Base-by-base conservation (phyloP, 2,797 vertebrate genomes). In the Momotus momota region DNA sequence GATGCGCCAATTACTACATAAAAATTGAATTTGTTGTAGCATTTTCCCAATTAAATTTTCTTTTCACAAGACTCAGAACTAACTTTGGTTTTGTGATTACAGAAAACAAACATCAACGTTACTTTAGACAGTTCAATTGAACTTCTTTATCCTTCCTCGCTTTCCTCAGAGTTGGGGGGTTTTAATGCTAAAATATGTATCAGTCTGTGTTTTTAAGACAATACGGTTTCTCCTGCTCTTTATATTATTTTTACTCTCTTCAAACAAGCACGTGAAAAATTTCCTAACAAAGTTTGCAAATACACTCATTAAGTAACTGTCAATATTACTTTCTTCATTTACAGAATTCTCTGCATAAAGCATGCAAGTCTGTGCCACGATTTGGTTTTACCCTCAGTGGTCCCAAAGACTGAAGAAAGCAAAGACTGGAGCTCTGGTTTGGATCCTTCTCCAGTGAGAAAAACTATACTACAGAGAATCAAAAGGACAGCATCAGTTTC, bases 41-140 rank as follows among this genome's bases (percentile, higher is more conserved):
- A 71, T 31, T 93, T 92, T 95, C 29, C 52, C 64, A 95, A 95
- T 77, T 88, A 91, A 29, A 79, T 96, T 93, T 80, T 70, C 26
- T 77, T 74, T 96, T 88, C 69, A 72, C 75, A 81, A 71, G 31
- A 72, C 62, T n/a, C 40, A 57, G 46, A 72, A 61, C 84, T 81
- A 79, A 11, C 29, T 95, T 92, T 85, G 21, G 12, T 6, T 96
- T 88, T 86, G 26, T 74, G 80, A 86, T 16, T 81, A 71, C 17
- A 93, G 58, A n/a, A 77, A 84, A 33, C 11, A 95, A 90, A 67
- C 22, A 60, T 88, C 41, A 73, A 23, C 23, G 41, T 41, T 3
- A 57, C 67, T 86, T 88, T 49, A 81, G 61, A 41, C 5, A 61
- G 41, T 20, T 90, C 20, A 74, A 19, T 7, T 78, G 57, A 84